phyloP scores from a whole-genome alignment of 2,797 vertebrate genomes.

The Urophycis tenuis region DNA sequence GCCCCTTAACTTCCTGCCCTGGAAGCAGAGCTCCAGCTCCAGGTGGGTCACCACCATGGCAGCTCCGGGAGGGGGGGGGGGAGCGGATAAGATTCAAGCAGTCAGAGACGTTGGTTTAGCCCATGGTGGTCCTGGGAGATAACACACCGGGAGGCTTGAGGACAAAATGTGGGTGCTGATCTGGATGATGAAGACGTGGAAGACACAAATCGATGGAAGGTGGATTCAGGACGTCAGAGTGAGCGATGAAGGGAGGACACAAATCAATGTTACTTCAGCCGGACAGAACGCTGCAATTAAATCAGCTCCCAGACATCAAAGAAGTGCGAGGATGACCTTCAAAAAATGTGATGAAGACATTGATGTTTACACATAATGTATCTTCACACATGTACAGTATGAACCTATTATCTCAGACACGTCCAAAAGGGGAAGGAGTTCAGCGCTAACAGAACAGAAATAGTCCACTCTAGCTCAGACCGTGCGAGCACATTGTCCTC shows the following conservation, averaged over 20 bases:
- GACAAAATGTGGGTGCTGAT: not conserved
- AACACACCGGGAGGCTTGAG: not conserved
- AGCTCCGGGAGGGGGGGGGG: not conserved
- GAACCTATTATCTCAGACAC: not conserved
- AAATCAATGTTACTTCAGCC: not conserved
- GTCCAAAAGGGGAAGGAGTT: not conserved
- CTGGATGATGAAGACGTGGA: not conserved
- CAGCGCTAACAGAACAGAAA: not conserved
- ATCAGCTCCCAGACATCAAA: not conserved
- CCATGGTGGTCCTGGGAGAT: conserved; percentile 22
- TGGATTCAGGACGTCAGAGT: not conserved
- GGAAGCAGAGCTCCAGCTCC: conserved; percentile 82
- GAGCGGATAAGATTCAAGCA: not conserved
- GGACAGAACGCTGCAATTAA: not conserved
- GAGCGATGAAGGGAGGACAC: not conserved
- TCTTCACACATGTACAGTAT: not conserved
- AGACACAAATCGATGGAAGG: not conserved
- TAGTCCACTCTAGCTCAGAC: not conserved
- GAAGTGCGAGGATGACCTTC: not conserved
- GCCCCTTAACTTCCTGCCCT: conserved; percentile 80
- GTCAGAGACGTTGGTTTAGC: conserved; percentile 20
- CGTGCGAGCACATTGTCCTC: no score
- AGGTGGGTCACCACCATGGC: conserved; percentile 88
- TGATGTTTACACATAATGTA: not conserved
- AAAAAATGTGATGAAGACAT: not conserved